Base-by-base conservation (phyloP, 2,113 vertebrate species). In the Cichladusa arquata region DNA sequence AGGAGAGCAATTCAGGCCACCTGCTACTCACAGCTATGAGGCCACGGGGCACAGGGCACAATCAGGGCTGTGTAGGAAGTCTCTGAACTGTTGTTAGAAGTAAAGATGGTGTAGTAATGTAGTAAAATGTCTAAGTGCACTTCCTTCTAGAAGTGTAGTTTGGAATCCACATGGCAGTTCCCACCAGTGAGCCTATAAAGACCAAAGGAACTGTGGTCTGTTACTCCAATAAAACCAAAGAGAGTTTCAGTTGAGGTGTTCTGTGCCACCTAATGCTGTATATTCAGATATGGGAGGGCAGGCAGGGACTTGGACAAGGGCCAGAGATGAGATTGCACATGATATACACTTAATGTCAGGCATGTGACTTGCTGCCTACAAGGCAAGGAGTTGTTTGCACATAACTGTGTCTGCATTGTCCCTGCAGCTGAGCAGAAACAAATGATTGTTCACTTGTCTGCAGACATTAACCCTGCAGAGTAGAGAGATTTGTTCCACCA, bases 341-440 rank as follows among this genome's bases (percentile, higher is more conserved):
- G 95, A 91, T n/a, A 93, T 84, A 78, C 14, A 20, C 67, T 83
- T 70, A 50, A 88, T 11, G 60, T 70, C 45, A 77, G 47, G 64
- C 91, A 93, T 28, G 92, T 93, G 95, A 95, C 67, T 86, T 12
- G 76, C 82, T 71, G 92, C 88, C 60, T 74, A 84, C 88, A 96
- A 94, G 86, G 72, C 3, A 1, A 90, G 80, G 88, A 72, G 95
- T 36, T 93, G 94, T 96, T 94, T 86, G 72, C 88, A 54, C 77
- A 48, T 66, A 88, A 93, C 92, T 92, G 72, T 69, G 64, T 83
- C 92, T 70, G 82, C n/a, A 86, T 88, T 88, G 86, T 93, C 83
- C 67, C 6, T 23, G 88, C 88, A 88, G 94, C 94, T 84, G 86
- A 93, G 80, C 83, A 93, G 28, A 83, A 90, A 29, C 72, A 70